phyloP scores from a whole-genome alignment of 1,140 invertebrate genomes.

The Drosophila punjabiensis region DNA sequence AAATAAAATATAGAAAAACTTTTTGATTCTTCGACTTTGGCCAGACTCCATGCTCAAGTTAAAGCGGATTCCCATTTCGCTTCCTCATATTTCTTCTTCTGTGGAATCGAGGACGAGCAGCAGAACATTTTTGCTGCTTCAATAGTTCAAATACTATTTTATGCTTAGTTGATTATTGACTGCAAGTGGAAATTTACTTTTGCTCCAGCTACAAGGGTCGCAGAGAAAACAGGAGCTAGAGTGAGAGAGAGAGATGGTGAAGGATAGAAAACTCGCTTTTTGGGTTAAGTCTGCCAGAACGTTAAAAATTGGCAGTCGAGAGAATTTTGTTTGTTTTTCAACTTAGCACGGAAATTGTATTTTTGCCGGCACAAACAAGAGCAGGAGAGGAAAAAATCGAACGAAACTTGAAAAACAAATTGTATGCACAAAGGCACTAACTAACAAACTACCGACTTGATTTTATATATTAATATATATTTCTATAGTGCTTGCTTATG shows the following conservation, averaged over 20 bases:
- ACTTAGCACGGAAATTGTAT: constrained; percentile 82
- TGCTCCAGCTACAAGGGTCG: constrained; percentile 41
- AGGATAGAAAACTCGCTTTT: constrained; percentile 29
- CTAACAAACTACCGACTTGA: constrained; percentile 14
- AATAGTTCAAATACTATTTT: constrained; percentile 84
- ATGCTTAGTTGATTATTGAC: constrained; percentile 84
- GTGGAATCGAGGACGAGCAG: constrained; percentile 38
- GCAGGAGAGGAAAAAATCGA: background rate
- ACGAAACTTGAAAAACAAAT: constrained; percentile 69
- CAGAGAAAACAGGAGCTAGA: background rate
- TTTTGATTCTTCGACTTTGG: constrained; percentile 33
- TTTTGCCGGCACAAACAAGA: constrained; percentile 48
- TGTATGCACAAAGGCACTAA: constrained; percentile 21
- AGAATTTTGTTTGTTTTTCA: constrained; percentile 76
- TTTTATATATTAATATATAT: background rate
- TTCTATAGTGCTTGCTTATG: background rate
- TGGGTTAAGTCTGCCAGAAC: constrained; percentile 68
- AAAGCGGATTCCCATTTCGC: constrained; percentile 69
- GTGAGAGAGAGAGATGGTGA: background rate
- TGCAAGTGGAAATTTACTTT: constrained; percentile 69
- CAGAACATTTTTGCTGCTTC: constrained; percentile 80
- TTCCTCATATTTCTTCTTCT: constrained; percentile 25
- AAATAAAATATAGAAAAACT: constrained; percentile 43
- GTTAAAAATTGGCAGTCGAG: constrained; percentile 78
- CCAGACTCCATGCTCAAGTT: constrained; percentile 57